A percentile compares a stretch with the other conserved stretches of the same genome.
phyloP scores from a whole-genome alignment of 2,797 vertebrate species.

The Austrolebias charrua region DNA sequence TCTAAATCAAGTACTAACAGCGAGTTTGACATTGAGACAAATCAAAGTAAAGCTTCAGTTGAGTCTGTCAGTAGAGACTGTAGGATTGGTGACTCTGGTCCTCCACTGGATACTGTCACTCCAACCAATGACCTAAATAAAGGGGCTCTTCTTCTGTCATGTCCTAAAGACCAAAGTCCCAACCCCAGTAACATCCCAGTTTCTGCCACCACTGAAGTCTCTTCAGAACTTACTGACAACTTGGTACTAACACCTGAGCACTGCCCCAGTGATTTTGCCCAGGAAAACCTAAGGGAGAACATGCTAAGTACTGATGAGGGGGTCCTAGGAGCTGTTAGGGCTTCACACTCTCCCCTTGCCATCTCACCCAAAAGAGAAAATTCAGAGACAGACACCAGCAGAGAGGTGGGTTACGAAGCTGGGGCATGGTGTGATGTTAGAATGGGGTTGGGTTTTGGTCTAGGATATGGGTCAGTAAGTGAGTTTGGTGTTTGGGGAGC shows the following conservation, averaged over 20 bases:
- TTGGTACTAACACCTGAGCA: slow-evolving; percentile 70
- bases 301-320: slow-evolving; percentile 74
- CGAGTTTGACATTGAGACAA: slow-evolving; percentile 62
- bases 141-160: slow-evolving; percentile 77
- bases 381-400: slow-evolving; percentile 74
- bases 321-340: slow-evolving; percentile 67
- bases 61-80: slow-evolving; percentile 43
- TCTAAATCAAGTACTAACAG: slow-evolving; percentile 25
- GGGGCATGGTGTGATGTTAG: slow-evolving; percentile 65
- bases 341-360: slow-evolving; percentile 77
- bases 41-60: slow-evolving; percentile 69
- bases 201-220: slow-evolving; percentile 72
- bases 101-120: slow-evolving; percentile 55
- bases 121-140: slow-evolving; percentile 86
- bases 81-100: slow-evolving; percentile 49
- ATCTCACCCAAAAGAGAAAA: slow-evolving; percentile 86
- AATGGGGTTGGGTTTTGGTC: slow-evolving; percentile 49
- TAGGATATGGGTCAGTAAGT: slow-evolving; percentile 47
- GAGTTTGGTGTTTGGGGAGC: slow-evolving; percentile 71
- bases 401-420: slow-evolving; percentile 39
- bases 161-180: slow-evolving; percentile 76
- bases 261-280: slow-evolving; percentile 73
- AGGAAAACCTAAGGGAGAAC: slow-evolving; percentile 83
- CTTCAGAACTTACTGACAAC: slow-evolving; percentile 77
- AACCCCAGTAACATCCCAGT: slow-evolving; percentile 84